Base-by-base conservation (phyloP, 2,888 invertebrate species). In the Herminia tarsipennalis region DNA sequence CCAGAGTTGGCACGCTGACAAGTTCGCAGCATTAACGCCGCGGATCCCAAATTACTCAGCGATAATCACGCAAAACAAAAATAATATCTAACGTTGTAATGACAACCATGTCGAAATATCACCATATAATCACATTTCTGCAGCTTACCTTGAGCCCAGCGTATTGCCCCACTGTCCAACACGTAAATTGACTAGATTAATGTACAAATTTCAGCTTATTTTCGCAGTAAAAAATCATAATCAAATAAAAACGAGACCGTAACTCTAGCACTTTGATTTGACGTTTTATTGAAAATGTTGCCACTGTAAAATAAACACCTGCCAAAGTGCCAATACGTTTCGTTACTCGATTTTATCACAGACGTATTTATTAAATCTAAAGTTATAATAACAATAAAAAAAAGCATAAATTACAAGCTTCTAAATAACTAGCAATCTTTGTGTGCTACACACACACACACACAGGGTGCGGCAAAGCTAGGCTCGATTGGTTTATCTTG, bases 21-120 rank as follows among this genome's bases (percentile, higher is more conserved):
- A 65, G 28, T 52, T 59, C 41, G 52, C 35, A 51, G 27, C 47
- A 50, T 57, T 50, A 50, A 51, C 46, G 38, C 20, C 44, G 38
- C 54, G 28, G 43, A 55, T 56, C 54, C 56, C 48, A 69, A 69
- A 79, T 80, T 80, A 80, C 74, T 78, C 80, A 78, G 80, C 80
- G 76, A 50, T 55, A 64, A 61, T 55, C 52, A 52, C 40, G 60
- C 58, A 68, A 70, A 76, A 77, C 72, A 72, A 70, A 72, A 78
- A 75, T 76, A 70, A 66, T 70, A 61, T 47, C 42, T 42, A 43
- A 35, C 51, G 36, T 50, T 35, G 35, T 20, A 45, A 32, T 55
- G 59, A 64, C 62, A 62, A 50, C 20, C 51, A 48, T 39, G 28
- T 18, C 34, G 24, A 43, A 56, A 40, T 37, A 49, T 4, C 17